Conservation (phyloP, 2,113 vertebrate species). For the Mobula birostris region DNA sequence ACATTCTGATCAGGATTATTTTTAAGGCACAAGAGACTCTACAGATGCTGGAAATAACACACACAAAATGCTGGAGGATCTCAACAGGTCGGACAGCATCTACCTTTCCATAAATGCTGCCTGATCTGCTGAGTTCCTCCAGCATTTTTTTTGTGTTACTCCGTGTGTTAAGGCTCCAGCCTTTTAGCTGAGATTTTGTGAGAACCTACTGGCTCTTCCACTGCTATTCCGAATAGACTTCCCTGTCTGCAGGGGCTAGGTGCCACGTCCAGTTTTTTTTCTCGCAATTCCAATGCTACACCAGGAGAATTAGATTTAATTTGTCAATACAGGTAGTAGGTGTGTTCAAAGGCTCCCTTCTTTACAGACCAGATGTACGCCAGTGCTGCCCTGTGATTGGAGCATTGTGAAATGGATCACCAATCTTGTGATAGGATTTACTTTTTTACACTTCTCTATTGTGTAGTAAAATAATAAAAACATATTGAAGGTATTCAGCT, state of each 20-base stretch:
- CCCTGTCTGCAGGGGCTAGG: background rate
- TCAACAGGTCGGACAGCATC: too few relatives aligned
- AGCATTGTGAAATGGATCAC: background rate
- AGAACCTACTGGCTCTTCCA: background rate
- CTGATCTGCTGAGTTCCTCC: too few relatives aligned
- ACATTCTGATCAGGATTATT: too few relatives aligned
- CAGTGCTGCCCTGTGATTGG: background rate
- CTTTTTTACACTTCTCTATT: background rate
- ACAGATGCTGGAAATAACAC: too few relatives aligned
- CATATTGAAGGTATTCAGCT: too few relatives aligned
- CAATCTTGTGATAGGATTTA: background rate
- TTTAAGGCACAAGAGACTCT: too few relatives aligned
- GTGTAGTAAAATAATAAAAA: background rate
- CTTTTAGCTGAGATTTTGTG: too few relatives aligned
- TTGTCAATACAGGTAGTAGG: background rate
- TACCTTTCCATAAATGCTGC: too few relatives aligned
- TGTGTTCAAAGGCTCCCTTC: background rate
- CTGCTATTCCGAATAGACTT: background rate
- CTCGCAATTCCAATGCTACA: background rate
- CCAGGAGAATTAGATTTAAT: background rate
- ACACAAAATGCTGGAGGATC: too few relatives aligned
- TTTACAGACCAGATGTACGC: background rate
- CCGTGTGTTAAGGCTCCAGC: too few relatives aligned
- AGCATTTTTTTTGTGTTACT: too few relatives aligned
- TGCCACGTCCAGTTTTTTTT: background rate